Conservation (phyloP, 30 jellyfish, hydroid and myxozoan species). For the Rhopilema esculentum region DNA sequence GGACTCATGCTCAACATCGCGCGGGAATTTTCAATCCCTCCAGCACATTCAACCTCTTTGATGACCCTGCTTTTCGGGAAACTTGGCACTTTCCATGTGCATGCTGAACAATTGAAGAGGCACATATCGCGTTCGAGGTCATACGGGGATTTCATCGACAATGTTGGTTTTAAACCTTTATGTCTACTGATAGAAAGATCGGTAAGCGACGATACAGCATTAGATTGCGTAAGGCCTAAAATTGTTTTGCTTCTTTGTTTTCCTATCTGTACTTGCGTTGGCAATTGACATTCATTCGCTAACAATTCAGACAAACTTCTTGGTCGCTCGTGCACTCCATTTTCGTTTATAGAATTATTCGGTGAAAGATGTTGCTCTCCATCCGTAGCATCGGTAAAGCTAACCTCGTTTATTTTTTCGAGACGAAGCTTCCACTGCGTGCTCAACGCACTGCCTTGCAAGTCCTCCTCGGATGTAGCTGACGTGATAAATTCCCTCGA, state of each 20-base stretch:
- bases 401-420: conserved; percentile 64
- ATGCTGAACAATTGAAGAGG: conserved; percentile 8
- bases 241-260: conserved; percentile 34
- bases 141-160: conserved; percentile 18
- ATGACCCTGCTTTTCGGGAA: conserved; percentile 59
- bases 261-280: not conserved
- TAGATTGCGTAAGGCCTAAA: conserved; percentile 21
- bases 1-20: conserved; percentile 49
- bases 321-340: conserved; percentile 6
- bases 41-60: conserved; percentile 24
- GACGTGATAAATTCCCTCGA: conserved; percentile 26
- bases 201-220: conserved; percentile 52
- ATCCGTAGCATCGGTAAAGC: conserved; percentile 51
- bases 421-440: conserved; percentile 38
- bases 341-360: not conserved
- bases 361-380: conserved; percentile 21
- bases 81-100: conserved; percentile 53
- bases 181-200: conserved; percentile 20
- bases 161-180: conserved; percentile 30
- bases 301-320: conserved; percentile 49
- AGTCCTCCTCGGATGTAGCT: conserved; percentile 33
- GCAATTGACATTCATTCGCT: conserved; percentile 21
- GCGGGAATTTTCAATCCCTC: conserved; percentile 42
- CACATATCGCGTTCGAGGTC: conserved; percentile 42
- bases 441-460: conserved; percentile 31